Evolutionary conservation across 2,888 invertebrate species (phyloP), one percentile per base, ranked within the genome.

Genomic region (Folsomia candida): DNA sequence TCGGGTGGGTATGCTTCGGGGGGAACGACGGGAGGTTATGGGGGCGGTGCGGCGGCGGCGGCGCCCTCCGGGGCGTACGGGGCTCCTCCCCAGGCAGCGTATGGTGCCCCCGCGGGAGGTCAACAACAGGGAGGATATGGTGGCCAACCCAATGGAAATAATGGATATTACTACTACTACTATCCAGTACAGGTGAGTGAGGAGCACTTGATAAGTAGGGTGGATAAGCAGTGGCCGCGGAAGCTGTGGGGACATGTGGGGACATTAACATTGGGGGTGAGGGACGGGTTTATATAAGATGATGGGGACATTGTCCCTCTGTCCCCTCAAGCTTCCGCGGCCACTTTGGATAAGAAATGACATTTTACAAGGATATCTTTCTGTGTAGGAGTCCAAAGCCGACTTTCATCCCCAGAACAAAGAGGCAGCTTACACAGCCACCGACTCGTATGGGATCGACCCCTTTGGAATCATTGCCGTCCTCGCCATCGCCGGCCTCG

Each of bases 401-500:
- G 74, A 77, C 71, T 76, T 75, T 68, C 72, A 75, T 60, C 76
- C 80, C 18, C 69, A 72, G 18, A 70, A 71, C n/a, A 78, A 79
- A 64, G 70, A 71, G 51, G 77, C 74, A 25, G 70, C 74, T 59
- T 79, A 79, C 76, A 72, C 73, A 37, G 79, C 80, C 67, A 73
- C 80, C 51, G 80, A 80, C 73, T 79, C 80, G 29, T 80, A 79
- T 59, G 80, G 80, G 73, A 79, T 80, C 73, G 80, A 80, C 67
- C 80, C 80, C 51, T 72, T 79, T 73, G 80, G 80, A 69, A 78
- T 80, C 73, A 78, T 80, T 54, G 79, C 79, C 57, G 78, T 80
- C 29, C 70, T 80, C 25, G 80, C 80, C 51, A 76, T 80, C 18
- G 79, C 78, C 58, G 80, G 80, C 62, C 72, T 80, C 63, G 78